Percentiles rank a stretch among this genome's conserved stretches.
These are phyloP conservation scores for Sapajus apella DNA, from an alignment of 2,113 vertebrate genomes.

Conservation along the genomic window DNA sequence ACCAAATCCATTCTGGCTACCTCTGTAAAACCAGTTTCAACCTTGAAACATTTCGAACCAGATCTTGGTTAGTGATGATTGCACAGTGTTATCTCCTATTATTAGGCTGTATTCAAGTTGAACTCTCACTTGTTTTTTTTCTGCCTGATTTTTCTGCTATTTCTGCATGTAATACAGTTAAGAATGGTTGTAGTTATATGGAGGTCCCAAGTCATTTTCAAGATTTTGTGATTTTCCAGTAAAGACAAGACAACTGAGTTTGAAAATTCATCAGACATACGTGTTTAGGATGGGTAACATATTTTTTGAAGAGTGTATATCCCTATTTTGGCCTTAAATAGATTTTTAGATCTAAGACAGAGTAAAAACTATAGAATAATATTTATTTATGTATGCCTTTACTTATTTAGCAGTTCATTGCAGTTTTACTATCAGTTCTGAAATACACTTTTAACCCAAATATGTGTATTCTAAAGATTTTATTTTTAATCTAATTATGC, in stretches of 20 bases:
- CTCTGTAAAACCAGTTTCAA: not conserved
- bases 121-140: not conserved
- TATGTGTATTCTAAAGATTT: not conserved
- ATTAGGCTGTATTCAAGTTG: not conserved
- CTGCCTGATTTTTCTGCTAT: not conserved
- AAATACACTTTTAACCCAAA: not conserved
- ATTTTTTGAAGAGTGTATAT: not conserved
- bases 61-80: not conserved
- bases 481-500: conserved; percentile 10
- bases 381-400: no score
- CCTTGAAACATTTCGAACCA: not conserved
- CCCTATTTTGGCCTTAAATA: not conserved
- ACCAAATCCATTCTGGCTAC: not conserved
- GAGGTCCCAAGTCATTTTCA: not conserved
- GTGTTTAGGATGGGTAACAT: not conserved
- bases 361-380: not conserved
- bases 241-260: not conserved
- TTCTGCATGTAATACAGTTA: not conserved
- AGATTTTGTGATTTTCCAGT: not conserved
- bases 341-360: not conserved
- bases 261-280: not conserved
- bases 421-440: not conserved
- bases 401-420: not conserved
- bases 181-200: not conserved
- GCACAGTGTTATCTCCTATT: not conserved